Conservation (phyloP, 2,888 invertebrate species). For the Synergus laeviventris region DNA sequence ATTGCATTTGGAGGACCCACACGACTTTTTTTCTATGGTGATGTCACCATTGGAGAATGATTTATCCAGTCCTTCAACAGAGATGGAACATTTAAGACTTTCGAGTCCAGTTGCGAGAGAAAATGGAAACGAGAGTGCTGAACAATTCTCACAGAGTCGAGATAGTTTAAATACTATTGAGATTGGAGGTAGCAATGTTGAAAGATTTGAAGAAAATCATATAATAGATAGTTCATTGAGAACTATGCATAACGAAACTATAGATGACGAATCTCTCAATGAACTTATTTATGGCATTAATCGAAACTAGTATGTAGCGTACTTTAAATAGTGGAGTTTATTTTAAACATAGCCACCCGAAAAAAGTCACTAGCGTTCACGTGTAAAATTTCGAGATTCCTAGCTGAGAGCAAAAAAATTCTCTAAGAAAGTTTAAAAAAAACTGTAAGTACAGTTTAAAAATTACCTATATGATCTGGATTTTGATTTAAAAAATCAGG, state of each 20-base stretch:
- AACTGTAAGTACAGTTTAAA: too few species aligned
- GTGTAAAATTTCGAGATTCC: too few species aligned
- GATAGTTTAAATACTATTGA: conserved; percentile 42
- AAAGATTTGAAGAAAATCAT: conserved; percentile 57
- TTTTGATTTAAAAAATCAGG: too few species aligned
- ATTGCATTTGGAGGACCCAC: conserved; percentile 61
- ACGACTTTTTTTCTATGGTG: conserved; percentile 76
- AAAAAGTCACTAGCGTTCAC: too few species aligned
- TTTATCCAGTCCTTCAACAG: conserved; percentile 82
- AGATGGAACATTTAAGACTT: conserved; percentile 81
- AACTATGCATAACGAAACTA: conserved; percentile 66
- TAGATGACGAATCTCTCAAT: conserved; percentile 77
- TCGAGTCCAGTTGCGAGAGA: conserved; percentile 71
- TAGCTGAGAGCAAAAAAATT: too few species aligned
- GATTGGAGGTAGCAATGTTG: conserved; percentile 51
- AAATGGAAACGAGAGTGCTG: conserved; percentile 45
- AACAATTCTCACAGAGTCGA: conserved; percentile 44
- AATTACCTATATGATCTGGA: too few species aligned
- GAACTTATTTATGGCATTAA: conserved; percentile 75
- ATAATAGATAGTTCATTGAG: conserved; percentile 65
- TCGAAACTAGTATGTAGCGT: conserved; percentile 54
- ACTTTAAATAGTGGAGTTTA: neutral
- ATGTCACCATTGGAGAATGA: conserved; percentile 78
- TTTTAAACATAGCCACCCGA: neutral
- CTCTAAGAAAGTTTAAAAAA: too few species aligned